phyloP scores from a whole-genome alignment of 1,140 invertebrate species.

The Tetragonula clypearis region DNA sequence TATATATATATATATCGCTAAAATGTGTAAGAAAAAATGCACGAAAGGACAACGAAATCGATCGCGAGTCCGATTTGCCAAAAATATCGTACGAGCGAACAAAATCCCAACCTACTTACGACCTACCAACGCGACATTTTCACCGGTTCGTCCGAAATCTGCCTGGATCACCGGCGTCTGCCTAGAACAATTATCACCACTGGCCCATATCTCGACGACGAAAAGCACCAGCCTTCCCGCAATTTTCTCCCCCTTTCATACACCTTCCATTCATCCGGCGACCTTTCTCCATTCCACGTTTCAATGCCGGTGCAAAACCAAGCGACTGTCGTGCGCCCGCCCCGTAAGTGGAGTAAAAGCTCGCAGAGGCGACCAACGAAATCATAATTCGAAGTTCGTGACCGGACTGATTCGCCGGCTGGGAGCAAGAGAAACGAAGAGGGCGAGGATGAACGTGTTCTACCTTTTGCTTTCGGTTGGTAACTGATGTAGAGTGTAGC shows the following conservation, averaged over 20 bases:
- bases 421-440: background rate
- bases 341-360: conserved; percentile 21
- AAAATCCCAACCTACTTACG: background rate
- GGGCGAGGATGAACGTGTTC: background rate
- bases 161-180: background rate
- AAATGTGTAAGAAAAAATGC: too few relatives aligned
- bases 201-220: background rate
- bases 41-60: too few relatives aligned
- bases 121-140: background rate
- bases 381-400: conserved; percentile 52
- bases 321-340: background rate
- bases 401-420: conserved; percentile 19
- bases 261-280: conserved; percentile 6
- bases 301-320: background rate
- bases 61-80: too few relatives aligned
- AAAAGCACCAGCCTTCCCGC: background rate
- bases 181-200: conserved; percentile 18
- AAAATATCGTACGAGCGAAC: too few relatives aligned
- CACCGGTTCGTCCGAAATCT: background rate
- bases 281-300: background rate
- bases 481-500: background rate
- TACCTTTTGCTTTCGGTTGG: background rate
- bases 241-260: conserved; percentile 6
- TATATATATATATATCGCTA: too few relatives aligned
- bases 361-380: conserved; percentile 21